These are phyloP conservation scores for Toxotes jaculatrix DNA, from an alignment of 2,113 vertebrate species.

Conservation along the genomic window DNA sequence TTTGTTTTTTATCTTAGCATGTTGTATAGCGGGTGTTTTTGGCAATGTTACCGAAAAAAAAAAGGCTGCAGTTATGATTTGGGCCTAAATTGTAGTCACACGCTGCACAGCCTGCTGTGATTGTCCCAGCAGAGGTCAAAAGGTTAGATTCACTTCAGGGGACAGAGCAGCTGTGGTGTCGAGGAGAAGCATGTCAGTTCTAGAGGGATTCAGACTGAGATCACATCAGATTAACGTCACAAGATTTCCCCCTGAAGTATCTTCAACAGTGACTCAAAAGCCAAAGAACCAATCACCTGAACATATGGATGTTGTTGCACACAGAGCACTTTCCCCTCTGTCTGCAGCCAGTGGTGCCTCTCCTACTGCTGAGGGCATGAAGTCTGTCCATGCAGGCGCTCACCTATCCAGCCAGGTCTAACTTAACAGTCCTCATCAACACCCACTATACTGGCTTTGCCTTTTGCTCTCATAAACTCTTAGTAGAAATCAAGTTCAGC, in stretches of 20 bases:
- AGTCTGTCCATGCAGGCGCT: conserved; percentile 69
- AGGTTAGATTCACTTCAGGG: conserved; percentile 9
- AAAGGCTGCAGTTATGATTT: conserved; percentile 37
- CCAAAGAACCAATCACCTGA: conserved; percentile 83
- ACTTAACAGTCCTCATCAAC: conserved; percentile 80
- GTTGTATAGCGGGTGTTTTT: conserved; percentile 83
- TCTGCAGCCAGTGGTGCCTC: conserved; percentile 80
- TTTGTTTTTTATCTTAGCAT: conserved; percentile 84
- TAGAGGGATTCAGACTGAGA: conserved; percentile 45
- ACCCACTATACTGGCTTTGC: conserved; percentile 76
- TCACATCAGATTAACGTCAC: conserved; percentile 43
- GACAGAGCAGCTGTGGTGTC: conserved; percentile 36
- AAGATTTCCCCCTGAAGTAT: conserved; percentile 36
- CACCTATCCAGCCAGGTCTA: conserved; percentile 67
- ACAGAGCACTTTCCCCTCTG: conserved; percentile 81
- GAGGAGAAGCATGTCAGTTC: conserved; percentile 58
- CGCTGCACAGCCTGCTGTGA: conserved; percentile 27
- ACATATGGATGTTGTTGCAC: conserved; percentile 82
- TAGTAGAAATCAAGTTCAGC: conserved; percentile 82
- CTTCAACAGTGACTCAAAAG: conserved; percentile 76
- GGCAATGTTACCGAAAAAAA: conserved; percentile 59
- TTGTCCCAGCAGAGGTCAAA: conserved; percentile 22
- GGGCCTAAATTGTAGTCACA: conserved; percentile 41
- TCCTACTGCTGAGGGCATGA: conserved; percentile 65
- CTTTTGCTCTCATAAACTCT: conserved; percentile 78